phyloP scores from a whole-genome alignment of 2,797 vertebrate species.

The Antennarius maculatus region DNA sequence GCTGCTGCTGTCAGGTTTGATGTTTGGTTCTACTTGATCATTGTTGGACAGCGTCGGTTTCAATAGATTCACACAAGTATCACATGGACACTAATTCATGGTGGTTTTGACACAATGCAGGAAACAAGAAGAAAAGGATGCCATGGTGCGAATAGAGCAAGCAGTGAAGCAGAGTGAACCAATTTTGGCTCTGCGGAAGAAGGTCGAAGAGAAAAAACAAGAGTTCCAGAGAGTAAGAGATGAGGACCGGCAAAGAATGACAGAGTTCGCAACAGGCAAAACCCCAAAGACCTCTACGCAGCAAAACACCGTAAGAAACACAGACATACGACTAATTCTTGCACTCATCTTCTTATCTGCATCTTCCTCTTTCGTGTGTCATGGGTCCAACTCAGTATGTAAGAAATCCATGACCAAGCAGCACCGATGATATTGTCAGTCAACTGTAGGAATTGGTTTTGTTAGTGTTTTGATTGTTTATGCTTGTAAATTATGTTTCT shows the following conservation, averaged over 20 bases:
- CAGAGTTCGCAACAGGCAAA: constrained; percentile 21
- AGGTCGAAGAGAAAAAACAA: constrained; percentile 78
- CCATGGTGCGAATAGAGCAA: constrained; percentile 43
- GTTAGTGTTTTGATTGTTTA: neutral
- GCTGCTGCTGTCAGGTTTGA: constrained; percentile 82
- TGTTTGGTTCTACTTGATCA: neutral
- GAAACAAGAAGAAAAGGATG: constrained; percentile 81
- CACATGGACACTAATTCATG: neutral
- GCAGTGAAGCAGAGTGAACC: constrained; percentile 71
- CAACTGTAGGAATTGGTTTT: neutral
- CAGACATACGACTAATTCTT: neutral
- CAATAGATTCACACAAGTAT: neutral
- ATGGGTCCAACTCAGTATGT: no score
- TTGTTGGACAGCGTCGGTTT: neutral
- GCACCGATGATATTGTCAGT: neutral
- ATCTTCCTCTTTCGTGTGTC: no score
- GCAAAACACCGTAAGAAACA: constrained; percentile 10
- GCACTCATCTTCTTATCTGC: no score
- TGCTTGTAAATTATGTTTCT: no score
- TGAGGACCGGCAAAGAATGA: constrained; percentile 73
- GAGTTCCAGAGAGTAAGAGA: constrained; percentile 72
- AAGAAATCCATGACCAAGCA: no score
- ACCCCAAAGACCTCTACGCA: constrained; percentile 54
- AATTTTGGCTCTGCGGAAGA: constrained; percentile 79
- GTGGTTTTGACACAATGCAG: constrained; percentile 61